phyloP scores from a whole-genome alignment of 2,888 invertebrate genomes.

The Cataglyphis altisquamis region DNA sequence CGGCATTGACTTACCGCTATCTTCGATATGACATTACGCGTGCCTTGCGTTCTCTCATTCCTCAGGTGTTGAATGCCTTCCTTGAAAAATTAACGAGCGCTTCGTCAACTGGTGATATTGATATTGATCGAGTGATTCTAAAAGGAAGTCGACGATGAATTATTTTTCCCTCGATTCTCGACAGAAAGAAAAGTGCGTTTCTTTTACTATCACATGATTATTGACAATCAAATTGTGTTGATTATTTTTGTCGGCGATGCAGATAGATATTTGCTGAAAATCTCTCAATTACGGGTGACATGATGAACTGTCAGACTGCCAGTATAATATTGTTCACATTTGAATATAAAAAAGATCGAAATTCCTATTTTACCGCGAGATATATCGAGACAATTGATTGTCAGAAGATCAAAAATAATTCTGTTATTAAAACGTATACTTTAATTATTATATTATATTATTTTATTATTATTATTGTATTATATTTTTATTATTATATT shows the following conservation, averaged over 20 bases:
- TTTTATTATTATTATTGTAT: neutral
- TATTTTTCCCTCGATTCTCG: neutral
- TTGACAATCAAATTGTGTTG: neutral
- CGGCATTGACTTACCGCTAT: neutral
- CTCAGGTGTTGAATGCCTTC: constrained; percentile 42
- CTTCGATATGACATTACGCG: constrained; percentile 35
- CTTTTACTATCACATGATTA: neutral
- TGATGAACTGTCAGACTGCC: neutral
- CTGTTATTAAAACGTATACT: neutral
- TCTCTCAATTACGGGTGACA: neutral
- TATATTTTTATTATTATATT: neutral
- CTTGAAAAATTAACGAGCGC: neutral
- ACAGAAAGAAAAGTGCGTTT: neutral
- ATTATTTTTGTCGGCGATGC: neutral
- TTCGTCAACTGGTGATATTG: neutral
- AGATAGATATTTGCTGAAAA: neutral
- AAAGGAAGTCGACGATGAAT: too few relatives aligned
- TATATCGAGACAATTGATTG: neutral
- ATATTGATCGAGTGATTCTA: neutral
- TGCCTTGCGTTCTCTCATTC: constrained; percentile 21
- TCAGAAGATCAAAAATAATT: neutral
- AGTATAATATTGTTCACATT: neutral
- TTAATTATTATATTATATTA: too few relatives aligned
- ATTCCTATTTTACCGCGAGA: neutral
- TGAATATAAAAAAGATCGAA: neutral